Evolutionary conservation across 2,797 vertebrate genomes (phyloP).

Genomic region (Manis pentadactyla): DNA sequence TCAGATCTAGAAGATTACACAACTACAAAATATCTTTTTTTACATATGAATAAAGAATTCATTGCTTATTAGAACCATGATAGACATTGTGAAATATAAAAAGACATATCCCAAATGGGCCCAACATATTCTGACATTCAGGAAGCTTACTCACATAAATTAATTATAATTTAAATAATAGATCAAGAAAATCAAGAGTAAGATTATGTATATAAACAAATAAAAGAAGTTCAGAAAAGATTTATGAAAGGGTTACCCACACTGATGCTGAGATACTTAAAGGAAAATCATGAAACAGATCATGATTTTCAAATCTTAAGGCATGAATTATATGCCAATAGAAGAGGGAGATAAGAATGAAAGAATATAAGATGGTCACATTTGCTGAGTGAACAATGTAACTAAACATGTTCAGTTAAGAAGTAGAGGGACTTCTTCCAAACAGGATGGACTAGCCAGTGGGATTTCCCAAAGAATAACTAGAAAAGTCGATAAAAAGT

Average conservation of each 20-base stretch:
- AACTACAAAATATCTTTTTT: background rate
- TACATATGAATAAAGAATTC: background rate
- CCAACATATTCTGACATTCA: background rate
- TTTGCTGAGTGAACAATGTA: background rate
- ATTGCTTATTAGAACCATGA: background rate
- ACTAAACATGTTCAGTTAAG: background rate
- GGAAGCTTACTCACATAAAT: background rate
- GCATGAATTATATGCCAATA: background rate
- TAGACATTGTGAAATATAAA: background rate
- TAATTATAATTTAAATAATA: slow-evolving; percentile 14
- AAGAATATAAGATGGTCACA: background rate
- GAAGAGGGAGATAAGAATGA: background rate
- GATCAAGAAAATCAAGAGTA: slow-evolving; percentile 8
- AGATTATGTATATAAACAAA: background rate
- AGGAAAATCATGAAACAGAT: background rate
- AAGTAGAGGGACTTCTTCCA: background rate
- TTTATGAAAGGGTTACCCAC: background rate
- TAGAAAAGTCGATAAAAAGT: background rate
- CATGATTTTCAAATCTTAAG: background rate
- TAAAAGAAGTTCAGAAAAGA: background rate
- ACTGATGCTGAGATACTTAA: background rate
- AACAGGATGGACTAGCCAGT: background rate
- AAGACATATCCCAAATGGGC: background rate
- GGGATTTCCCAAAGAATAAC: background rate
- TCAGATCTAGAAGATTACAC: background rate